These are phyloP conservation scores for Megalopta genalis DNA, from an alignment of 1,140 invertebrate genomes.

Conservation along the genomic window DNA sequence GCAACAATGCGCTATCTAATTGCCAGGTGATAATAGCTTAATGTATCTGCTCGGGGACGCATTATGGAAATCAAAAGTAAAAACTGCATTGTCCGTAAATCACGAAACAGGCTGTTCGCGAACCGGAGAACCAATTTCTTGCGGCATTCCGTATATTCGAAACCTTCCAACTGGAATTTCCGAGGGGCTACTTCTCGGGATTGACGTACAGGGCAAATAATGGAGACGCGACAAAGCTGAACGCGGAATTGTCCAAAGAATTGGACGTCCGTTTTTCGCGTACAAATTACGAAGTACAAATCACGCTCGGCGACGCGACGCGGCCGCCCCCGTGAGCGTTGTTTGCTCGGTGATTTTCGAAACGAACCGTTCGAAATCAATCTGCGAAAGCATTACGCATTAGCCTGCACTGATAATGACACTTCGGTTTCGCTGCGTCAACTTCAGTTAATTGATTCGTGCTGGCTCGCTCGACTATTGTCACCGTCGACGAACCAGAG, in stretches of 20 bases:
- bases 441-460: conserved; percentile 69
- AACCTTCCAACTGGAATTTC: too few relatives aligned
- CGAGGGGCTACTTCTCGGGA: too few relatives aligned
- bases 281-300: conserved; percentile 51
- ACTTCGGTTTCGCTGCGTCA: conserved; percentile 59
- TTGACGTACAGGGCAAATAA: background rate
- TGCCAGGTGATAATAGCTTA: too few relatives aligned
- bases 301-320: conserved; percentile 20
- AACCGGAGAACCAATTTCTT: too few relatives aligned
- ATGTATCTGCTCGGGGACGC: too few relatives aligned
- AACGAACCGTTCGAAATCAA: conserved; percentile 53
- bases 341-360: conserved; percentile 58
- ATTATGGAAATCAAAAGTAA: too few relatives aligned
- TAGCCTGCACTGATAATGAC: conserved; percentile 63
- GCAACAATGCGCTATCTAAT: too few relatives aligned
- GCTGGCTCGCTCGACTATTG: conserved; percentile 57
- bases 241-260: background rate
- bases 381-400: conserved; percentile 57
- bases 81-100: too few relatives aligned
- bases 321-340: conserved; percentile 24
- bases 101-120: too few relatives aligned
- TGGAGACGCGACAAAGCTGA: background rate
- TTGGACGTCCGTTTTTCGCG: background rate
- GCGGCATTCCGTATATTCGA: too few relatives aligned
- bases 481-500: conserved; percentile 34